A percentile compares a stretch with the other conserved stretches of the same genome.
Evolutionary conservation across 2,797 vertebrate species (phyloP).

Genomic region (Acrossocheilus wenchowensis): DNA sequence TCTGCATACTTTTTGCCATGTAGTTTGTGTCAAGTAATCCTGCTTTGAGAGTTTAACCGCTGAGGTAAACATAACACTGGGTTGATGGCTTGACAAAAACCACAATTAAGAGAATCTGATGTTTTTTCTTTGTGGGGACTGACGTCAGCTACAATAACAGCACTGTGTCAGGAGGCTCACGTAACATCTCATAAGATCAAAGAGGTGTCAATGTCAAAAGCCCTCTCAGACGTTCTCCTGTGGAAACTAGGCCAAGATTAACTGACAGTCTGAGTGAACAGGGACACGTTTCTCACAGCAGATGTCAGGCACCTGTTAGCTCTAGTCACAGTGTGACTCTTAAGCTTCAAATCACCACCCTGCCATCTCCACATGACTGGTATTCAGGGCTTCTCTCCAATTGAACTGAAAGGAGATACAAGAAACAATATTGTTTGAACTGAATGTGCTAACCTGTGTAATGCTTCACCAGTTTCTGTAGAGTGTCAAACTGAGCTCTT

Average conservation of each 20-base stretch:
- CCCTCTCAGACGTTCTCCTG: background rate
- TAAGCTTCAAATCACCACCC: slow-evolving; percentile 31
- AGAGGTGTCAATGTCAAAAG: slow-evolving; percentile 30
- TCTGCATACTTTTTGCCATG: background rate
- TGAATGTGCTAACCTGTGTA: slow-evolving; percentile 87
- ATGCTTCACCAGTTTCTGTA: slow-evolving; percentile 96
- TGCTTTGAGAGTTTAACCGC: background rate
- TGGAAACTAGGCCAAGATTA: slow-evolving; percentile 26
- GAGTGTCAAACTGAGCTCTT: slow-evolving; percentile 92
- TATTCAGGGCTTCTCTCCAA: slow-evolving; percentile 5
- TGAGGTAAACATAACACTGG: background rate
- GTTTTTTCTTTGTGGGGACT: background rate
- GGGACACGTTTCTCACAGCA: slow-evolving; percentile 31
- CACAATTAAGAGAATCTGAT: slow-evolving; percentile 9
- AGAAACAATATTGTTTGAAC: background rate
- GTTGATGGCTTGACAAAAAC: background rate
- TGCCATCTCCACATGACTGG: slow-evolving; percentile 50
- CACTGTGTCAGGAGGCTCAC: slow-evolving; percentile 48
- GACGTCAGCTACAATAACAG: slow-evolving; percentile 56
- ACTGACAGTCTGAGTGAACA: background rate
- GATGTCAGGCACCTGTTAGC: slow-evolving; percentile 41
- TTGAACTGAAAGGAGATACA: background rate
- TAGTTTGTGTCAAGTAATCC: background rate
- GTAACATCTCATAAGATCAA: slow-evolving; percentile 66
- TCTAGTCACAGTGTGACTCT: slow-evolving; percentile 12